Conservation (phyloP, 2,113 vertebrate species). For the Oryctolagus cuniculus region DNA sequence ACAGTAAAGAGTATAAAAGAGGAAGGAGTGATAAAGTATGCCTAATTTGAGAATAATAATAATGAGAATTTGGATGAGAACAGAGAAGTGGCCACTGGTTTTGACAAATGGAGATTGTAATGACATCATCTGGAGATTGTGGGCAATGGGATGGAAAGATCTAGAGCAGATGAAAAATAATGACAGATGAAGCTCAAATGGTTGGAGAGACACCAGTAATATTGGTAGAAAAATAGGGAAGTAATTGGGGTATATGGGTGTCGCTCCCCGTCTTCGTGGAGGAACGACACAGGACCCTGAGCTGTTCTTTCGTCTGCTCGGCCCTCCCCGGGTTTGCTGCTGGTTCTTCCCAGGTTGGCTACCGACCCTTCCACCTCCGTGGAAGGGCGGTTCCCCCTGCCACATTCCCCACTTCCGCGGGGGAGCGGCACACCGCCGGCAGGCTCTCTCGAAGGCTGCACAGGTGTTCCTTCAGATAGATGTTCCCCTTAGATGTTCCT, state of each 20-base stretch:
- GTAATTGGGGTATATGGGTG: fast-evolving
- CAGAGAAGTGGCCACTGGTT: background rate
- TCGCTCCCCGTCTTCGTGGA: no score
- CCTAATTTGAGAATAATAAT: background rate
- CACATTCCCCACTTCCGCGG: no score
- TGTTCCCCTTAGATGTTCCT: no score
- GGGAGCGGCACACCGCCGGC: no score
- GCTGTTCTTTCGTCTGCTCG: no score
- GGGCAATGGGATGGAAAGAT: background rate
- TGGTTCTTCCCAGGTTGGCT: no score
- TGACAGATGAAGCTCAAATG: background rate
- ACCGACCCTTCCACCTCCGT: no score
- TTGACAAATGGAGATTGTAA: background rate
- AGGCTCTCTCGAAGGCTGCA: no score
- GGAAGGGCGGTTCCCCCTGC: no score
- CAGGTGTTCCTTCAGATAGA: no score
- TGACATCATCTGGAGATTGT: background rate
- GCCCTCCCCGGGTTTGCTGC: no score
- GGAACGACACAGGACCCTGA: no score
- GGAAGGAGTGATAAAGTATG: background rate
- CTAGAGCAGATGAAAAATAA: background rate
- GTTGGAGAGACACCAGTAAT: background rate
- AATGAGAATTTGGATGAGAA: background rate
- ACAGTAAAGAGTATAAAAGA: background rate
- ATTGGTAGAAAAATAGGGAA: background rate